A percentile compares a stretch with the other conserved stretches of the same genome.
phyloP scores from a whole-genome alignment of 2,113 vertebrate species.

The Corapipo altera region DNA sequence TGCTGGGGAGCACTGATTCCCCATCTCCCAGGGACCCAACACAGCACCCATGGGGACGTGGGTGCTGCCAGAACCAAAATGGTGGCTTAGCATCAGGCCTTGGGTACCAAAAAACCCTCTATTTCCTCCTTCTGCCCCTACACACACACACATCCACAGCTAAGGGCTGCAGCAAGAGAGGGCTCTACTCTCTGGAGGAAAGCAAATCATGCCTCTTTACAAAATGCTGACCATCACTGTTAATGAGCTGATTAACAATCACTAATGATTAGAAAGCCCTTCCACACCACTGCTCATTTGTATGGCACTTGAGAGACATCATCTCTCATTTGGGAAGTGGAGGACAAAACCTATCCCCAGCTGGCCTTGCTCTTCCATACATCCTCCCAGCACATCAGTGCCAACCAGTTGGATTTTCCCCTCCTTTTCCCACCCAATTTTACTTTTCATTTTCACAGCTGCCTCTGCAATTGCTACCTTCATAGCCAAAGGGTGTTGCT shows the following conservation, averaged over 20 bases:
- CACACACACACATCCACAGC: not conserved
- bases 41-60: not conserved
- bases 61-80: not conserved
- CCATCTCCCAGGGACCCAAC: not conserved
- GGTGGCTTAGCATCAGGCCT: not conserved
- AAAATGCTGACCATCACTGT: not conserved
- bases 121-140: not conserved
- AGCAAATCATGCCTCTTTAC: not conserved
- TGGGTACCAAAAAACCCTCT: not conserved
- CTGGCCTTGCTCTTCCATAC: not conserved
- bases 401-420: not conserved
- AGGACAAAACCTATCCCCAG: slow-evolving; percentile 2
- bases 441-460: slow-evolving; percentile 55
- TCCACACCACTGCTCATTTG: not conserved
- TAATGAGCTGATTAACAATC: slow-evolving; percentile 53
- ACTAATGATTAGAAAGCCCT: slow-evolving; percentile 39
- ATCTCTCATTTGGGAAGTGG: not conserved
- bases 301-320: not conserved
- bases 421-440: not conserved
- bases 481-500: slow-evolving; percentile 20
- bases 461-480: slow-evolving; percentile 58
- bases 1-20: not conserved
- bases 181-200: not conserved
- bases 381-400: not conserved
- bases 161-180: not conserved